Base-by-base conservation (phyloP, 2,113 vertebrate species). In the Entelurus aequoreus region DNA sequence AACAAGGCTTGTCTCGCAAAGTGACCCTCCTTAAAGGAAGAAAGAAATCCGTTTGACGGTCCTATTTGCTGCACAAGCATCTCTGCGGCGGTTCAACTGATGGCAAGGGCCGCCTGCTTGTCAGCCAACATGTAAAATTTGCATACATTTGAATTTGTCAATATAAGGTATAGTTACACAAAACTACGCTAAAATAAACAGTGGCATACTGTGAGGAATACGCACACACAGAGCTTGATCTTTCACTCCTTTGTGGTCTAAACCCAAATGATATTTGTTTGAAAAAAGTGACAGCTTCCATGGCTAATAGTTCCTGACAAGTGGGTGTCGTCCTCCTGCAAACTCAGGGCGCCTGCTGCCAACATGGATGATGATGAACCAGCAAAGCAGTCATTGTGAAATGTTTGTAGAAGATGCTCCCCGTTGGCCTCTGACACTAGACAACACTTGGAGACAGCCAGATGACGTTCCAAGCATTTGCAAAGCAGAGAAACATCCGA, bases 1-100 rank as follows among this genome's bases (percentile, higher is more conserved):
- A 73, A 81, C 80, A 78, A 60, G 70, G 63, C 77, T 77, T 74
- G 76, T 77, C 81, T 86, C 83, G 74, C 77, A 75, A 79, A 81
- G 64, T 15, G 37, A 65, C 76, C 61, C 62, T 74, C 69, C 73
- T 81, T 44, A 72, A 61, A 63, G 76, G 38, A 56, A 8, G 35
- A 69, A 62, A 66, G 76, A 85, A 88, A 87, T 79, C 82, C 70
- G 84, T 85, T 85, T 70, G 54, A 75, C 53, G 47, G 68, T 46
- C 48, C 54, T 63, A 62, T 80, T 68, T 68, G 71, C 65, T 40
- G 5, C 28, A 62, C 69, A 85, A 71, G 71, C 71, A 71, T 79
- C 65, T 76, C 75, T 76, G 84, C 73, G 72, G 83, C 81, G 75
- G 63, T 77, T 81, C 68, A 55, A 76, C 59, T 66, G 60, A 65